Evolutionary conservation across 1,140 invertebrate genomes (phyloP), one percentile per base, ranked within the genome.

Genomic region (Lethocerus indicus): DNA sequence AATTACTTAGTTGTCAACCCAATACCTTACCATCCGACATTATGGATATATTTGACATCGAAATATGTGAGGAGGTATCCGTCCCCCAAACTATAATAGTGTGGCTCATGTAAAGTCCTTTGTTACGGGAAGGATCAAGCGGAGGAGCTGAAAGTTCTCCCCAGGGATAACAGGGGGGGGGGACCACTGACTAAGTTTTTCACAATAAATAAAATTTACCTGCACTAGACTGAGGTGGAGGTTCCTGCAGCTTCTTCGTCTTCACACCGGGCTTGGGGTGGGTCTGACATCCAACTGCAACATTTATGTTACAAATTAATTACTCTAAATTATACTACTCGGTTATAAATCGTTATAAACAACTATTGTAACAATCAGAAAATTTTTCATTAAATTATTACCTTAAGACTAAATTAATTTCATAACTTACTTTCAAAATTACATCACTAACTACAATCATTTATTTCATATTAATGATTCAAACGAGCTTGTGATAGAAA

Each of bases 141-240:
- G 29, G 29, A 32, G 29, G n/a, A n/a, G 9, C 9, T 32, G 29
- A 9, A 9, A 9, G 29, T 9, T n/a, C 9, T 9, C 9, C n/a
- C n/a, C n/a, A 32, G 9, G 9, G 9, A 32, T 32, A 9, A 32
- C 29, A 32, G 9, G n/a, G n/a, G 9, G 29, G 29, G 9, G n/a
- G n/a, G n/a, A 9, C 29, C 29, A 32, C 9, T 9, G 9, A 9
- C 29, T n/a, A 9, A 9, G 9, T 32, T 32, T 6, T 21, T 12
- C 6, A 40, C 12, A 39, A 25, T 23, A 35, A 3, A 37, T 35
- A 32, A 6, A 27, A 49, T 41, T 47, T 58, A 72, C 70, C 71
- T 72, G 69, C 68, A 71, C 63, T 60, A 64, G 61, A 62, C 66
- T 71, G 70, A 72, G 68, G 65, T 71, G 70, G 50, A 68, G 72